These are phyloP conservation scores for Pachyrhynchus sulphureomaculatus DNA, from an alignment of 1,140 invertebrate species.

Conservation along the genomic window DNA sequence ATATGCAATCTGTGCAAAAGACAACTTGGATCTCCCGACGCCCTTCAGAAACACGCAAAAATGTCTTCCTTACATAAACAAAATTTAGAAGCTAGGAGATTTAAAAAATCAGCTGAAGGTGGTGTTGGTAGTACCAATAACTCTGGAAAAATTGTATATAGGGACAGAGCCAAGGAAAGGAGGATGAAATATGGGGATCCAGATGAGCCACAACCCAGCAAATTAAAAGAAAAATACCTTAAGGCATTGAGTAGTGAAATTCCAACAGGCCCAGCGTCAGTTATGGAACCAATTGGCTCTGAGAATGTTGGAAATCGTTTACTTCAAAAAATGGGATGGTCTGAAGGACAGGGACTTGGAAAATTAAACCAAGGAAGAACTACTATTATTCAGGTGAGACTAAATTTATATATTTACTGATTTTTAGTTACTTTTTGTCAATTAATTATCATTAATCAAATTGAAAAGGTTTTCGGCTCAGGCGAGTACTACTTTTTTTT, in stretches of 20 bases:
- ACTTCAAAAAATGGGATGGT: conserved; percentile 99
- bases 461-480: no score
- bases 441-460: neutral
- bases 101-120: conserved; percentile 35
- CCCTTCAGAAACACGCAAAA: conserved; percentile 86
- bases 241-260: conserved; percentile 50
- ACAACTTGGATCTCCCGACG: conserved; percentile 87
- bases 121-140: no score
- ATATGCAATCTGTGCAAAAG: conserved; percentile 95
- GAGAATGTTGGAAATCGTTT: conserved; percentile 91
- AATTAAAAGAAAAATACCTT: conserved; percentile 63
- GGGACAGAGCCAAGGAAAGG: conserved; percentile 95
- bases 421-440: neutral
- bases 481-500: conserved; percentile 4
- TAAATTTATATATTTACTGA: neutral
- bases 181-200: conserved; percentile 91
- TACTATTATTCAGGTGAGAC: conserved; percentile 79
- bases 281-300: conserved; percentile 68
- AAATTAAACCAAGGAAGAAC: conserved; percentile 91
- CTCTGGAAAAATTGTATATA: conserved; percentile 59
- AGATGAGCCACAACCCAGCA: conserved; percentile 72
- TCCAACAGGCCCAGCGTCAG: conserved; percentile 44
- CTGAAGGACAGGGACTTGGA: conserved; percentile 91
- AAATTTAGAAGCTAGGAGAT: conserved; percentile 67
- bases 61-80: conserved; percentile 95